Conservation (phyloP, 1,140 invertebrate species). For the Cherax destructor region DNA sequence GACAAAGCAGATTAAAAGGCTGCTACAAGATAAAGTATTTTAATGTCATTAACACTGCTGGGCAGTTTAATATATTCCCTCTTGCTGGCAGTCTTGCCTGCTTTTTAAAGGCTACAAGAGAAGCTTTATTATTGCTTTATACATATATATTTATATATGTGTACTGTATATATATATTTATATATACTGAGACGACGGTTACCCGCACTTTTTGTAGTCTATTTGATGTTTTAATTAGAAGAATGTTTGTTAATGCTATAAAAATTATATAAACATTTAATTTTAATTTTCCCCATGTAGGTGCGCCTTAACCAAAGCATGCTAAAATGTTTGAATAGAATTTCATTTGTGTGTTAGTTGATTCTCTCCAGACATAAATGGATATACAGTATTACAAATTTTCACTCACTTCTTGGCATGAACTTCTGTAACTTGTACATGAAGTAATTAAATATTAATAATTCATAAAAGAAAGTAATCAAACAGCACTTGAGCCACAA, state of each 20-base stretch:
- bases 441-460: background rate
- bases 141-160: background rate
- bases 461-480: background rate
- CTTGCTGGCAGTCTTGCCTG: constrained; percentile 4
- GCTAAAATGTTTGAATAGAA: constrained; percentile 39
- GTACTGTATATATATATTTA: background rate
- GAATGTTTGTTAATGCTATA: constrained; percentile 8
- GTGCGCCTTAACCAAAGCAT: constrained; percentile 51
- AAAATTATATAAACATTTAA: constrained; percentile 28
- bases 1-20: constrained; percentile 21
- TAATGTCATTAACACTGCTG: constrained; percentile 7
- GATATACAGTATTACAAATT: background rate
- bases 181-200: background rate
- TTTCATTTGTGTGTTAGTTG: constrained; percentile 40
- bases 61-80: constrained; percentile 20
- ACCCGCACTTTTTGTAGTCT: constrained; percentile 30
- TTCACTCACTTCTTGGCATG: constrained; percentile 47
- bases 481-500: background rate
- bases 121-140: constrained; percentile 5
- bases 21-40: constrained; percentile 4
- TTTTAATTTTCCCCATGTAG: constrained; percentile 38
- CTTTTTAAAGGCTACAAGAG: background rate
- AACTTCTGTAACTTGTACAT: constrained; percentile 1
- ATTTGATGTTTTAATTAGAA: constrained; percentile 49
- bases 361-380: constrained; percentile 21